Evolutionary conservation across 2,797 vertebrate species (phyloP).

Genomic region (Gymnocypris eckloni): DNA sequence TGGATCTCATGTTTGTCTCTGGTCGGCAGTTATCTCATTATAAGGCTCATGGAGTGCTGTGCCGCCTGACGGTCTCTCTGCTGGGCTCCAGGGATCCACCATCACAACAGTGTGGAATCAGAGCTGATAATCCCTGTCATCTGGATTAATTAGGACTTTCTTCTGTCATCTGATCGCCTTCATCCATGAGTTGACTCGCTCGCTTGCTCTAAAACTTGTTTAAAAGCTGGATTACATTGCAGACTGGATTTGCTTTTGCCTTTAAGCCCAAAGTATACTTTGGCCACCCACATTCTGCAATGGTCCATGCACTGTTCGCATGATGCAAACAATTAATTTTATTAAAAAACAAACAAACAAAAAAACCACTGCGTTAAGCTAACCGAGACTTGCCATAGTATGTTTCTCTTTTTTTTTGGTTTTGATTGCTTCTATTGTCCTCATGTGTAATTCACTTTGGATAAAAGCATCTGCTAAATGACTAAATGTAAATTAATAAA

Average conservation of each 20-base stretch:
- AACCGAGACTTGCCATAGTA: too few species aligned
- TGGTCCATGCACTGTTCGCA: not conserved
- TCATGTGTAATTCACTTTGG: too few species aligned
- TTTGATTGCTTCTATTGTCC: too few species aligned
- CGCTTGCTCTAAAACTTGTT: not conserved
- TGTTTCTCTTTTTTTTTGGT: too few species aligned
- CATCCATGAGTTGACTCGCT: conserved; percentile 62
- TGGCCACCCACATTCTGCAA: not conserved
- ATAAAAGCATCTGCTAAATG: too few species aligned
- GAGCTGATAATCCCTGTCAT: conserved; percentile 54
- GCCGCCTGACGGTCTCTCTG: not conserved
- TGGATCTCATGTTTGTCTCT: conserved; percentile 31
- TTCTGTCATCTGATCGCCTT: conserved; percentile 77
- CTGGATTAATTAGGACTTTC: conserved; percentile 82
- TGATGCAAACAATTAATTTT: not conserved
- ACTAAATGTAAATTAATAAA: too few species aligned
- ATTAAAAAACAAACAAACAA: too few species aligned
- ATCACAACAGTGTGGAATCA: conserved; percentile 7
- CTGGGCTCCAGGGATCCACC: conserved; percentile 2
- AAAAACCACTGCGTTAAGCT: too few species aligned
- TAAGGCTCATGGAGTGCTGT: conserved; percentile 27
- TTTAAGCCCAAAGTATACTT: not conserved
- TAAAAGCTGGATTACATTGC: conserved; percentile 34
- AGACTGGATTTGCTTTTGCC: not conserved
- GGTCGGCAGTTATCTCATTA: conserved; percentile 42